These are phyloP conservation scores for Amblyteles armatorius DNA, from an alignment of 2,888 invertebrate genomes.

Conservation along the genomic window DNA sequence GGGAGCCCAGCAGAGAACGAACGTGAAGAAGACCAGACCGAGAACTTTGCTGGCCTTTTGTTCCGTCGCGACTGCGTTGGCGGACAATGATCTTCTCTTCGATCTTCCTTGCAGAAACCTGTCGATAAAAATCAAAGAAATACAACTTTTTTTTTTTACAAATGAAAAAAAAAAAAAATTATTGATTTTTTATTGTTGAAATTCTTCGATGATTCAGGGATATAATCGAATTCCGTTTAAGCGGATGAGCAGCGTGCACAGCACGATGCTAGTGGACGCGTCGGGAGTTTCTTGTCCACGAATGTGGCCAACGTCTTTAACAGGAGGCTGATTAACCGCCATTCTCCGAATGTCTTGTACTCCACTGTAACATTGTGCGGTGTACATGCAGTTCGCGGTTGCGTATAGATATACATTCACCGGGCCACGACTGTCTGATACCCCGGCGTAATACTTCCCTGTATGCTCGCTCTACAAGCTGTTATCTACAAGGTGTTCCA, in stretches of 20 bases:
- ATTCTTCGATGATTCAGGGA: too few relatives aligned
- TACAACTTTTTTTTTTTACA: background rate
- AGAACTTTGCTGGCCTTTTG: constrained; percentile 98
- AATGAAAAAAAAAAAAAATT: background rate
- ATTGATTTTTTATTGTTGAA: too few relatives aligned
- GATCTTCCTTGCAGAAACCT: constrained; percentile 90
- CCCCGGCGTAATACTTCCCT: background rate
- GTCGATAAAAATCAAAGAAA: background rate
- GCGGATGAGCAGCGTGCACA: background rate
- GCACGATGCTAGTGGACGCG: background rate
- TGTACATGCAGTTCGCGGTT: background rate
- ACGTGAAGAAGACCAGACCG: constrained; percentile 96
- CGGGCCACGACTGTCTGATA: background rate
- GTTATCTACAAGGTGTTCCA: background rate
- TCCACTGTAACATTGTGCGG: constrained; percentile 17
- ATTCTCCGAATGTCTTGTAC: constrained; percentile 33
- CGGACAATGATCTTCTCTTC: constrained; percentile 90
- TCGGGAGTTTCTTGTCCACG: constrained; percentile 40
- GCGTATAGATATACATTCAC: background rate
- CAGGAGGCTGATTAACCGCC: constrained; percentile 51
- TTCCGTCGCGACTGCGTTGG: constrained; percentile 94
- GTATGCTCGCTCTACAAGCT: background rate
- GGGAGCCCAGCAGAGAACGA: constrained; percentile 97
- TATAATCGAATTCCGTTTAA: background rate
- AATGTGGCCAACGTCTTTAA: constrained; percentile 48